These are phyloP conservation scores for Euthynnus affinis DNA, from an alignment of 2,797 vertebrate genomes.

Conservation along the genomic window DNA sequence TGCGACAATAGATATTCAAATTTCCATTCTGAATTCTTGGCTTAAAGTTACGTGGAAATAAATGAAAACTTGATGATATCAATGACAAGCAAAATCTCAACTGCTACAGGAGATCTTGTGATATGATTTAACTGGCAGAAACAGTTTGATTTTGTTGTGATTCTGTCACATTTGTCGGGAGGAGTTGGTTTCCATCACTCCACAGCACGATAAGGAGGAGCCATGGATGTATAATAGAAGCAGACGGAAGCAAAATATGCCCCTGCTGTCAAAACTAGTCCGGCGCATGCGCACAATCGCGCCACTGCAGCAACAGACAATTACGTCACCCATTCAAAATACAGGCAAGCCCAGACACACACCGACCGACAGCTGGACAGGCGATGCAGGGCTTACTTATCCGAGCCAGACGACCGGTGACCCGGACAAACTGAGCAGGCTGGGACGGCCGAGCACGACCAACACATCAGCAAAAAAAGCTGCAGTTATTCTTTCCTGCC, in stretches of 20 bases:
- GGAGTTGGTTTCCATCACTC: not conserved
- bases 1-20: not conserved
- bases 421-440: not conserved
- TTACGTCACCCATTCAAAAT: constrained; percentile 73
- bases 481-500: not conserved
- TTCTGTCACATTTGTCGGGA: not conserved
- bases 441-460: not conserved
- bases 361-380: constrained; percentile 30
- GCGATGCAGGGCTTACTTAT: constrained; percentile 6
- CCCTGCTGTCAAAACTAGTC: constrained; percentile 19
- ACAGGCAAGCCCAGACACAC: constrained; percentile 80
- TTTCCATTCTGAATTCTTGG: not conserved
- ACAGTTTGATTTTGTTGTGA: not conserved
- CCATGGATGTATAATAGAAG: too few relatives aligned
- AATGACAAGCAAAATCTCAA: too few relatives aligned
- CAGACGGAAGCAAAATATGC: not conserved
- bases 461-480: not conserved
- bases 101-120: too few relatives aligned
- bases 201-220: not conserved
- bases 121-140: too few relatives aligned
- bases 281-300: constrained; percentile 73
- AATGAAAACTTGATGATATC: not conserved
- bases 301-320: constrained; percentile 52
- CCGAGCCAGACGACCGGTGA: not conserved
- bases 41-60: not conserved